Evolutionary conservation across 2,797 vertebrate species (phyloP), one percentile per base, ranked within the genome.

Genomic region (Argyrosomus regius): DNA sequence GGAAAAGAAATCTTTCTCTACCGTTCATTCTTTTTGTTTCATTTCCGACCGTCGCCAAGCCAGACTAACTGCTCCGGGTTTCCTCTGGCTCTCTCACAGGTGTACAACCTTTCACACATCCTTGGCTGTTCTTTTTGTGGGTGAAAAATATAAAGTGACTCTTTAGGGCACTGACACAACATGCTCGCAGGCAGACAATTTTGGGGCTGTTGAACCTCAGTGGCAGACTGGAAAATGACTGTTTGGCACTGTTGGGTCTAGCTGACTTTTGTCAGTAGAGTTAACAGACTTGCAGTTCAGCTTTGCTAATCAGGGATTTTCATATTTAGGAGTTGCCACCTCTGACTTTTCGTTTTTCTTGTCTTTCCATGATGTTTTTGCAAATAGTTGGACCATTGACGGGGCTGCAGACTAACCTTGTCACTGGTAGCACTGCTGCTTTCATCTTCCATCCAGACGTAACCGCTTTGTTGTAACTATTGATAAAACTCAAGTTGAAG

Each of bases 31-130:
- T 35, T 68, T 39, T 70, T 68, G 20, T 66, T 75, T 24, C 28
- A 31, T 72, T 70, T 74, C 64, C 62, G 63, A 20, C 48, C 9
- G 39, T 60, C 41, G 13, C 39, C 10, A 10, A 39, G 49, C 31
- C 54, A 69, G 12, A 58, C 57, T 16, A 22, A 72, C 45, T 62
- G 56, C 67, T 77, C 45, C 24, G 46, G 28, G 71, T 83, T 72
- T 60, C 43, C 48, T 60, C 18, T 17, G 11, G 46, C 22, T 74
- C 45, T 74, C 45, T 48, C 31, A n/a, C 26, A 80, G 39, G 57
- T 75, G 22, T 24, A 3, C 35, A 39, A 41, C 70, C 43, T 59
- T 64, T 80, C 20, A 71, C 31, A 24, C 24, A 20, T 60, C 28
- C 41, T 83, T 28, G 59, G 64, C 56, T 65, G 17, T 16, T 67